Base-by-base conservation (phyloP, 2,113 vertebrate species). In the Electrona antarctica region DNA sequence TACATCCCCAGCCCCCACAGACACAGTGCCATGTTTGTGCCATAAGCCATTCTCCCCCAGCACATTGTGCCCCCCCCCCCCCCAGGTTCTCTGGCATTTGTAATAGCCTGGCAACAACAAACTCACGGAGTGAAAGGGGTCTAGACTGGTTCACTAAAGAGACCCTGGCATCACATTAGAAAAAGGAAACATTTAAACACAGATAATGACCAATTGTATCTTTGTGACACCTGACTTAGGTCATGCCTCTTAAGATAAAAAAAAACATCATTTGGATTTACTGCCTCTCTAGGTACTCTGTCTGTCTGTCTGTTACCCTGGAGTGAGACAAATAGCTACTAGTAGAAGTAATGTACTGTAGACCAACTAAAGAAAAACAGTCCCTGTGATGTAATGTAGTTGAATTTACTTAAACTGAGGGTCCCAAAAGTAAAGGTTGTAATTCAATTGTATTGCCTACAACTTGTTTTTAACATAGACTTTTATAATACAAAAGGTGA, bases 21-120 rank as follows among this genome's bases (percentile, higher is more conserved):
- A 74, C 74, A 87, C 84, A 85, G 83, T 77, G 76, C 78, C 66
- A 75, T 79, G 81, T 88, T 91, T 80, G 87, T 86, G 83, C 78
- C 84, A 80, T 80, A 77, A 82, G 85, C 83, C 76, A 78, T 86
- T 91, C 85, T 88, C 82, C 74, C 82, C 79, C 76, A 59, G 74
- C 76, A 71, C 87, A 85, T 79, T 85, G 86, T 87, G 77, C 84
- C 21, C 21, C 21, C 21, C 72, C 85, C 75, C 84, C 21, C 21
- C 21, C 21, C 72, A 65, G 86, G 84, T 76, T 77, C 79, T 88
- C 50, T 8, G 2, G 82, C 88, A 87, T 84, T 84, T 81, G 82
- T 77, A 29, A 84, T 75, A 81, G 85, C 85, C 77, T 83, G 83
- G 85, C 87, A 90, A 89, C 86, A 83, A 81, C 28, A 46, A 69